phyloP scores from a whole-genome alignment of 2,888 invertebrate species.

The Euclidia mi region DNA sequence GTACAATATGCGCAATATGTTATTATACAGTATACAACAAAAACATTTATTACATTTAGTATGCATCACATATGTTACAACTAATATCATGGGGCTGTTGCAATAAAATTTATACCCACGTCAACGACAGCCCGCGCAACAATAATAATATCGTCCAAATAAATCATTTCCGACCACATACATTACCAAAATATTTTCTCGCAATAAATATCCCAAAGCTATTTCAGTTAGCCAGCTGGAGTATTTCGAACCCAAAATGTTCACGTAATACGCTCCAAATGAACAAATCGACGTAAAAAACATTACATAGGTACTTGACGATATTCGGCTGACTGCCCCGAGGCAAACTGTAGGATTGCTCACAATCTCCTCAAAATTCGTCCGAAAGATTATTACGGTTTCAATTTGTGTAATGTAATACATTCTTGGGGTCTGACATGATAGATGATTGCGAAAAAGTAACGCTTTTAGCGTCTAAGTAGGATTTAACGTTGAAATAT shows the following conservation, averaged over 20 bases:
- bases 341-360: conserved; percentile 34
- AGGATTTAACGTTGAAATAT: conserved; percentile 39
- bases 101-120: conserved; percentile 18
- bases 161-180: conserved; percentile 39
- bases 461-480: conserved; percentile 35
- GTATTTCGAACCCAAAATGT: conserved; percentile 37
- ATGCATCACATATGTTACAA: neutral
- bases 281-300: conserved; percentile 51
- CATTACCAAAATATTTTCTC: conserved; percentile 40
- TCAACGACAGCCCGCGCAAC: conserved; percentile 26
- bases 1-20: neutral
- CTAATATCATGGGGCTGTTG: neutral
- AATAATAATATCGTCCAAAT: conserved; percentile 48
- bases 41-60: neutral
- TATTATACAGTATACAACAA: neutral
- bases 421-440: conserved; percentile 41
- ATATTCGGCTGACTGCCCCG: conserved; percentile 40
- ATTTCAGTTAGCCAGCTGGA: conserved; percentile 28
- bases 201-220: conserved; percentile 36
- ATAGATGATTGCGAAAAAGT: conserved; percentile 49
- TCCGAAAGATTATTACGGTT: conserved; percentile 49
- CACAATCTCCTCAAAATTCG: conserved; percentile 38
- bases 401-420: conserved; percentile 55
- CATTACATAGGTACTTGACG: conserved; percentile 44
- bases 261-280: conserved; percentile 40